Evolutionary conservation across 2,113 vertebrate species (phyloP).

Genomic region (Lepus americanus): DNA sequence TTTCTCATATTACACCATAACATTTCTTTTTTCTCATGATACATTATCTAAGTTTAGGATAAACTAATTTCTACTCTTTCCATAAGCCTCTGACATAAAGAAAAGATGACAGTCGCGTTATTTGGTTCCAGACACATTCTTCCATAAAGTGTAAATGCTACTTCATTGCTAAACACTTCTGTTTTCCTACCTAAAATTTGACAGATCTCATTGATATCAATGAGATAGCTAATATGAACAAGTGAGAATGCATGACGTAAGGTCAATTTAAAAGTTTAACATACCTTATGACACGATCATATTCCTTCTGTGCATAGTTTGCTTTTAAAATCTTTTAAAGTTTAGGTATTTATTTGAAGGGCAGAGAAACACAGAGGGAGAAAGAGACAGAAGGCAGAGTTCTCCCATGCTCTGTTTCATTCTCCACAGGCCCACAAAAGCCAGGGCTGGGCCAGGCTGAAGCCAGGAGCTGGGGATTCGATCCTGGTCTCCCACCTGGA

Average conservation of each 20-base stretch:
- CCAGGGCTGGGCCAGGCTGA: no score
- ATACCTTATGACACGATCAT: background rate
- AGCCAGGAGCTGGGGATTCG: no score
- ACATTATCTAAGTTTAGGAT: slow-evolving; percentile 26
- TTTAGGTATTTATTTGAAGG: no score
- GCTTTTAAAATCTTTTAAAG: background rate
- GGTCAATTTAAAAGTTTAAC: slow-evolving; percentile 49
- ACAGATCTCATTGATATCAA: slow-evolving; percentile 14
- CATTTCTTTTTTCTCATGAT: background rate
- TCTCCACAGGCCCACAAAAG: no score
- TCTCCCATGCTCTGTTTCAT: no score
- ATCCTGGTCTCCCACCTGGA: no score
- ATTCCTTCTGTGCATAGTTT: background rate
- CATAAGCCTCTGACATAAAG: background rate
- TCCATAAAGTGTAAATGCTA: background rate
- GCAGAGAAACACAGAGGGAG: no score
- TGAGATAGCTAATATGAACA: background rate
- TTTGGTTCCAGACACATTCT: background rate
- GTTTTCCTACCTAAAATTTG: background rate
- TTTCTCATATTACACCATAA: background rate
- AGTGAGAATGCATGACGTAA: slow-evolving; percentile 58
- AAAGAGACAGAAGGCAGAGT: no score
- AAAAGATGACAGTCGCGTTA: background rate
- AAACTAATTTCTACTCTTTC: slow-evolving; percentile 22
- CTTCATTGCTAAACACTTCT: slow-evolving; percentile 2